A percentile compares a stretch with the other conserved stretches of the same genome.
Evolutionary conservation across 2,888 invertebrate genomes (phyloP).

Genomic region (Cantharis flavilabris): DNA sequence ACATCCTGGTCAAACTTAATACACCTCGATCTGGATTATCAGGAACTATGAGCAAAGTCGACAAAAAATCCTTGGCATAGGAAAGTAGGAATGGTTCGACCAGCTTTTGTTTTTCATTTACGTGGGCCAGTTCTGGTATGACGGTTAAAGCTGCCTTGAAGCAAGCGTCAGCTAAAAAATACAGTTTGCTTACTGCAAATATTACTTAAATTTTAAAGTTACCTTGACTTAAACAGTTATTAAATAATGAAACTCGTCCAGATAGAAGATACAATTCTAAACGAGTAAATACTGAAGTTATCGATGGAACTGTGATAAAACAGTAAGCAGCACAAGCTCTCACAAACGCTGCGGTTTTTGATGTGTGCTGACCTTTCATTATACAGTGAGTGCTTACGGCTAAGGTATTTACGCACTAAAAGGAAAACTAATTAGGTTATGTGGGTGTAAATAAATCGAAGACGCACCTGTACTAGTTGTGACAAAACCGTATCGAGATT

Average conservation of each 20-base stretch:
- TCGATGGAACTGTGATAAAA: conserved; percentile 96
- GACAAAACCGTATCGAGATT: conserved; percentile 87
- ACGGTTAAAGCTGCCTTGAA: conserved; percentile 86
- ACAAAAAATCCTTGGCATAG: conserved; percentile 77
- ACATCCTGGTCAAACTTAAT: conserved; percentile 76
- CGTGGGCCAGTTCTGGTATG: conserved; percentile 73
- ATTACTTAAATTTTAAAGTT: conserved; percentile 22
- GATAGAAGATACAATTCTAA: conserved; percentile 85
- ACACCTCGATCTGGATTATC: conserved; percentile 90
- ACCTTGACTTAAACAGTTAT: conserved; percentile 92
- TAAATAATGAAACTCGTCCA: conserved; percentile 86
- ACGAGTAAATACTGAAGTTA: conserved; percentile 76
- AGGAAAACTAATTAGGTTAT: conserved; percentile 16
- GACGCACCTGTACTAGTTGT: conserved; percentile 79
- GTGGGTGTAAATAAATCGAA: conserved; percentile 2
- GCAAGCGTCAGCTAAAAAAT: conserved; percentile 83
- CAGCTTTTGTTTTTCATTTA: conserved; percentile 73
- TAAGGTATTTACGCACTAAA: conserved; percentile 79
- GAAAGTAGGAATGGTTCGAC: conserved; percentile 73
- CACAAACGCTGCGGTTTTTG: conserved; percentile 83
- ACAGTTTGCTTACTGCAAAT: neutral
- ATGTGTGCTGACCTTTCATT: conserved; percentile 75
- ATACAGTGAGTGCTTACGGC: conserved; percentile 70
- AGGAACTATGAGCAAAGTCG: conserved; percentile 82
- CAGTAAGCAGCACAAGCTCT: conserved; percentile 95